Evolutionary conservation across 2,113 vertebrate genomes (phyloP).

Genomic region (Tringa solitaria): DNA sequence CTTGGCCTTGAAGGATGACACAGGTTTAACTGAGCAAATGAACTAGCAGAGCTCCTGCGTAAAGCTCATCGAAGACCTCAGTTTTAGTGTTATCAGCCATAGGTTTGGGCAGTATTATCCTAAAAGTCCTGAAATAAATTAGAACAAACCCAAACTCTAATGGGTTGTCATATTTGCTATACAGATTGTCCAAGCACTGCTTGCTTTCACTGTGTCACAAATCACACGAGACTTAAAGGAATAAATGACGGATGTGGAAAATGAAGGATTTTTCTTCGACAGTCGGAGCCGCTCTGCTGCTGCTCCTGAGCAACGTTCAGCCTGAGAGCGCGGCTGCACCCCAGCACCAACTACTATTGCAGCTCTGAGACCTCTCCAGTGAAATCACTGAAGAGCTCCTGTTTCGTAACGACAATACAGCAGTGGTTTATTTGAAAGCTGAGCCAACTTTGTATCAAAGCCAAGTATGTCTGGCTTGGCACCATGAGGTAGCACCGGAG

Average conservation of each 20-base stretch:
- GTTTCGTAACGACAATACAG: not conserved
- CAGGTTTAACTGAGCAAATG: not conserved
- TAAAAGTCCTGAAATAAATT: not conserved
- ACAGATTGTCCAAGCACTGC: not conserved
- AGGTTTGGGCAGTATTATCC: not conserved
- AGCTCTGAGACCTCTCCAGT: not conserved
- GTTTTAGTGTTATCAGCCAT: accelerated
- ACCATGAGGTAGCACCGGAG: not conserved
- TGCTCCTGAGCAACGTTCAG: not conserved
- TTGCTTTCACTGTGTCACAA: not conserved
- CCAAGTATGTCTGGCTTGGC: conserved; percentile 58
- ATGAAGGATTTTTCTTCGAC: not conserved
- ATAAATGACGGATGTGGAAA: not conserved
- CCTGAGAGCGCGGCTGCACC: not conserved
- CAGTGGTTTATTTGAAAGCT: conserved; percentile 54
- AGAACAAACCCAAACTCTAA: not conserved
- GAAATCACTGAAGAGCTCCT: conserved; percentile 21
- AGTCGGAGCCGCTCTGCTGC: not conserved
- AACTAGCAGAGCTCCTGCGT: not conserved
- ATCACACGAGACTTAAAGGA: not conserved
- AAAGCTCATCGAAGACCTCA: not conserved
- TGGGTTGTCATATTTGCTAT: not conserved
- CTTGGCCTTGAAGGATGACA: not conserved
- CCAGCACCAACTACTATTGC: not conserved
- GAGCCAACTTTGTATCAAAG: conserved; percentile 29